phyloP scores from a whole-genome alignment of 2,888 invertebrate genomes.

The Pristionchus exspectatus region DNA sequence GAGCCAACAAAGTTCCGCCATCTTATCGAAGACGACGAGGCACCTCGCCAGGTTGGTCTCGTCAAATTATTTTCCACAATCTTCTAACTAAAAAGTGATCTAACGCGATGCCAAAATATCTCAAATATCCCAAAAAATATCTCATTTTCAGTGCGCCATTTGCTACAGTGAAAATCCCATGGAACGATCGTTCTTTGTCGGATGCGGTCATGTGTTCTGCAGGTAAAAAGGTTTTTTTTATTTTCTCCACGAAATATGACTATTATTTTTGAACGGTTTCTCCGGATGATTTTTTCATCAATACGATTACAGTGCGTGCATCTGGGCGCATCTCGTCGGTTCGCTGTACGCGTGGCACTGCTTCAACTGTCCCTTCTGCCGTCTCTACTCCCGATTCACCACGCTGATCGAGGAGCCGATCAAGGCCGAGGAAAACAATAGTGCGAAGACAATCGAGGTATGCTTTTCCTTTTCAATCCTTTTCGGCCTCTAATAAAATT shows the following conservation, averaged over 20 bases:
- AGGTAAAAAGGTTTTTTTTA: background rate
- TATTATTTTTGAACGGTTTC: background rate
- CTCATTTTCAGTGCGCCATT: background rate
- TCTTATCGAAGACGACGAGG: background rate
- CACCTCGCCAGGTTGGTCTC: background rate
- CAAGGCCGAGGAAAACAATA: background rate
- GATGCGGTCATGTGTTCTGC: background rate
- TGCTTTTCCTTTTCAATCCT: too few species aligned
- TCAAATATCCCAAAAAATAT: too few species aligned
- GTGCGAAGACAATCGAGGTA: background rate
- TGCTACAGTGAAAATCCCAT: background rate
- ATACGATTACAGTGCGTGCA: background rate
- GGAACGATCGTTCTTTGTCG: background rate
- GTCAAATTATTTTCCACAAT: too few species aligned
- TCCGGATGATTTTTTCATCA: background rate
- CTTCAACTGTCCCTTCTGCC: background rate
- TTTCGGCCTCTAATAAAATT: too few species aligned
- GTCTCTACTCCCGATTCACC: background rate
- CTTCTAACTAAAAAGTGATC: too few species aligned
- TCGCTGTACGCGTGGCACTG: background rate
- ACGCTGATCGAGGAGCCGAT: background rate
- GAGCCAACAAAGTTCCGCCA: background rate
- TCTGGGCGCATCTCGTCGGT: background rate
- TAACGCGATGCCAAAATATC: background rate
- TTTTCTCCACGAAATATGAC: background rate